Evolutionary conservation across 2,113 vertebrate genomes (phyloP).

Genomic region (Tenrec ecaudatus): DNA sequence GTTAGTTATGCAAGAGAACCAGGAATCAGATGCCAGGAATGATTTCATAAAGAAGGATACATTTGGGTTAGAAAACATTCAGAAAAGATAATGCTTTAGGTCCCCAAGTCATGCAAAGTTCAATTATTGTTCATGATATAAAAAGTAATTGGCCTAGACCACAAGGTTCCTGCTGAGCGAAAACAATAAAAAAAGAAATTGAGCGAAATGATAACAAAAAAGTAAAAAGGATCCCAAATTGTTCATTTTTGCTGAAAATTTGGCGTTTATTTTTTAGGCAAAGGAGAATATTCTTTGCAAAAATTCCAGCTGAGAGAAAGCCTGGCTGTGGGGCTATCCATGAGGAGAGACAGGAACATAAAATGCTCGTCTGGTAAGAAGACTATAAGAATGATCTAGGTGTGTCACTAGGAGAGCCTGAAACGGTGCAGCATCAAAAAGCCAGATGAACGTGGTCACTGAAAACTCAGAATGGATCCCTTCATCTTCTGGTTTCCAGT

Average conservation of each 20-base stretch:
- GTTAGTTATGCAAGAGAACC: neutral
- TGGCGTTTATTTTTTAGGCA: neutral
- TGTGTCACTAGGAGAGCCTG: neutral
- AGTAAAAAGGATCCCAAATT: neutral
- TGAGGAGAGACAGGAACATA: neutral
- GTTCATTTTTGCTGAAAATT: neutral
- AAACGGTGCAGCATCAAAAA: neutral
- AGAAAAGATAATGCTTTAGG: neutral
- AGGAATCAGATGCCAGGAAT: neutral
- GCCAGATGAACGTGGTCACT: neutral
- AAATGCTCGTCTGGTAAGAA: neutral
- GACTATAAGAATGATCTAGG: neutral
- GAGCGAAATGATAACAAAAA: too few relatives aligned
- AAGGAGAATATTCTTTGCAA: neutral
- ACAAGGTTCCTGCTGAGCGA: neutral
- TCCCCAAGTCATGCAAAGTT: neutral
- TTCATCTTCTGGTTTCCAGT: neutral
- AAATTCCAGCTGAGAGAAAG: neutral
- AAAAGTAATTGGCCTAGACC: neutral
- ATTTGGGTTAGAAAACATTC: neutral
- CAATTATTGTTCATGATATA: neutral
- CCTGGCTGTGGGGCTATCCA: neutral
- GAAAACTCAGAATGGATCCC: neutral
- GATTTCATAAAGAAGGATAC: neutral
- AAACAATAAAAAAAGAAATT: neutral